These are phyloP conservation scores for Burhinus oedicnemus DNA, from an alignment of 2,113 vertebrate genomes.

Conservation along the genomic window DNA sequence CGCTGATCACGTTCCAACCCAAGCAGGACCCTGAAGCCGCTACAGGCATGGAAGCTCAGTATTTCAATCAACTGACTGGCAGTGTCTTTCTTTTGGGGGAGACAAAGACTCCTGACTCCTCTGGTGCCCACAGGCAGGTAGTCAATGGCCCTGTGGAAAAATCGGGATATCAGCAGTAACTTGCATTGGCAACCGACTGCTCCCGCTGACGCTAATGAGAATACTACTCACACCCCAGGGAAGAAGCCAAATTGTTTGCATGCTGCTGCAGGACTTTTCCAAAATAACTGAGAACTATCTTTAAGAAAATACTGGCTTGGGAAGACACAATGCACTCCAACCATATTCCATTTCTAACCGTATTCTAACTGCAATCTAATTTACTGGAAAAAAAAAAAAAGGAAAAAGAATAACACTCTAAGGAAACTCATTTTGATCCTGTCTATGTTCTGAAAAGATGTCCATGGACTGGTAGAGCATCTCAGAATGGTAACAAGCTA, in stretches of 20 bases:
- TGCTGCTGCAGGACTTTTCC: neutral
- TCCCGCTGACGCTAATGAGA: neutral
- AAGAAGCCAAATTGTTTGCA: neutral
- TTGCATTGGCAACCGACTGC: neutral
- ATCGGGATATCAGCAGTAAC: neutral
- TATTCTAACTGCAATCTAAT: neutral
- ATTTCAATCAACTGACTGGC: neutral
- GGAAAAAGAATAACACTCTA: neutral
- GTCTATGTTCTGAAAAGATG: neutral
- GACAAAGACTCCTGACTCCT: neutral
- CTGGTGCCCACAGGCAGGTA: neutral
- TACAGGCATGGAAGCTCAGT: neutral
- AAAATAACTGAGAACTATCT: neutral
- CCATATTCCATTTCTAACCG: neutral
- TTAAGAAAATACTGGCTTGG: neutral
- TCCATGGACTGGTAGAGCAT: neutral
- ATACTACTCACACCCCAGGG: neutral
- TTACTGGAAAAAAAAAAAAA: neutral
- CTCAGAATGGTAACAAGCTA: neutral
- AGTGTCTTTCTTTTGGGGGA: neutral
- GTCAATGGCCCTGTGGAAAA: neutral
- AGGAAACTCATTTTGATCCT: neutral
- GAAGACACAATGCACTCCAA: neutral
- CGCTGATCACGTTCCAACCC: rapidly evolving
- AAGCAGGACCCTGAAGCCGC: neutral